These are phyloP conservation scores for Nautilus pompilius DNA, from an alignment of 1,140 invertebrate genomes.

Conservation along the genomic window DNA sequence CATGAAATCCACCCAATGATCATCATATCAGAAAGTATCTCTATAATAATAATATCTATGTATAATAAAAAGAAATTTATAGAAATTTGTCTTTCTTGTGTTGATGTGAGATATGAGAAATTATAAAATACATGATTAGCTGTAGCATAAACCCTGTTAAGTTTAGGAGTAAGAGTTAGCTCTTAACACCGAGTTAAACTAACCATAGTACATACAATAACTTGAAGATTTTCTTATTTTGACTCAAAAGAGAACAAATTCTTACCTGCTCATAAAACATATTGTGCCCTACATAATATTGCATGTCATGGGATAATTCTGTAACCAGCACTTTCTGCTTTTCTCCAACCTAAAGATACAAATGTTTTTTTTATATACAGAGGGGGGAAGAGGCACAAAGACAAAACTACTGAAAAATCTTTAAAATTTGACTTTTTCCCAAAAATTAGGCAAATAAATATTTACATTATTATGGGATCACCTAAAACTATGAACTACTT, in stretches of 20 bases:
- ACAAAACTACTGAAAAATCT: neutral
- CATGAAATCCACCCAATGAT: neutral
- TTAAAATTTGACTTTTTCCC: too few relatives aligned
- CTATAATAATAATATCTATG: neutral
- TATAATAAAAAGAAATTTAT: neutral
- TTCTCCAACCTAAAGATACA: conserved; percentile 65
- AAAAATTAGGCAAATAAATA: neutral
- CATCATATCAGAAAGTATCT: neutral
- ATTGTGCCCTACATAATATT: conserved; percentile 92
- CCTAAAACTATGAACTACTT: neutral
- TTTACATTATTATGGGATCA: neutral
- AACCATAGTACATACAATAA: neutral
- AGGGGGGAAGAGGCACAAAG: too few relatives aligned
- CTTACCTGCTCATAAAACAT: conserved; percentile 89
- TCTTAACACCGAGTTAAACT: neutral
- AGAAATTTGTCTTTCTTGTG: too few relatives aligned
- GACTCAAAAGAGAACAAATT: neutral
- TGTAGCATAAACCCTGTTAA: neutral
- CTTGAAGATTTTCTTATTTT: neutral
- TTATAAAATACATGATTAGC: neutral
- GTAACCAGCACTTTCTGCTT: conserved; percentile 84
- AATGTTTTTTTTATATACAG: neutral
- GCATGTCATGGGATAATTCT: conserved; percentile 86
- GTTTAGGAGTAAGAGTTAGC: neutral
- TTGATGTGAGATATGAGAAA: neutral